Base-by-base conservation (phyloP, 2,113 vertebrate genomes). In the Hippopotamus amphibius region DNA sequence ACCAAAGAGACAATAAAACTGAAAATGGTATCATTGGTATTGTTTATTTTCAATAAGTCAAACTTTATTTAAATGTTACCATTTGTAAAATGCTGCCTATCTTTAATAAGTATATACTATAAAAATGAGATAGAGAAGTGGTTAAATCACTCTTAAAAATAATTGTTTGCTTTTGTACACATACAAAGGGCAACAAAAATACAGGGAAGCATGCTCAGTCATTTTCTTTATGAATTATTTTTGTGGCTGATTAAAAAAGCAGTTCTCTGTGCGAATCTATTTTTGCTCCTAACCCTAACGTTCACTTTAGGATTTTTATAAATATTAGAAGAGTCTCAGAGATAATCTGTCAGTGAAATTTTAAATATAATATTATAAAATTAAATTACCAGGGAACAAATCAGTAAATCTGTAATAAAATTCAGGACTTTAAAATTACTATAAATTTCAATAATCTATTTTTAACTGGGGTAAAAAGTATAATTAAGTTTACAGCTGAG, bases 361-460 rank as follows among this genome's bases (percentile, higher is more conserved):
- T 69, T 89, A 61, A 97, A 79, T 50, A 68, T 68, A 88, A 53
- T 69, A 76, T 46, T 77, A 88, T 79, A 88, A 88, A 82, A 82
- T 85, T 90, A 89, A 89, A 79, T 71, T 97, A 57, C 33, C 26
- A 84, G 13, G 13, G 46, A 63, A 69, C 37, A 96, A 92, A 21
- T 63, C 59, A 82, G 30, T 80, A 94, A 81, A 91, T 59, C 59
- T 87, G 22, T 50, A 94, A 96, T 66, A 88, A 81, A 92, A 90
- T 63, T 95, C 68, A 83, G 65, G 43, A 68, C 48, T 82, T 50
- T 80, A 96, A 65, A 89, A 92, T 92, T 59, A 94, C 19, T 87
- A 74, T 61, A 91, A 93, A 90, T 22, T 74, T 97, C 28, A 84
- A 92, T 50, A 88, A 84, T 53, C 66, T 95, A 88, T 90, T 97